Base-by-base conservation (phyloP, 2,888 invertebrate genomes). In the Dendrolimus houi region DNA sequence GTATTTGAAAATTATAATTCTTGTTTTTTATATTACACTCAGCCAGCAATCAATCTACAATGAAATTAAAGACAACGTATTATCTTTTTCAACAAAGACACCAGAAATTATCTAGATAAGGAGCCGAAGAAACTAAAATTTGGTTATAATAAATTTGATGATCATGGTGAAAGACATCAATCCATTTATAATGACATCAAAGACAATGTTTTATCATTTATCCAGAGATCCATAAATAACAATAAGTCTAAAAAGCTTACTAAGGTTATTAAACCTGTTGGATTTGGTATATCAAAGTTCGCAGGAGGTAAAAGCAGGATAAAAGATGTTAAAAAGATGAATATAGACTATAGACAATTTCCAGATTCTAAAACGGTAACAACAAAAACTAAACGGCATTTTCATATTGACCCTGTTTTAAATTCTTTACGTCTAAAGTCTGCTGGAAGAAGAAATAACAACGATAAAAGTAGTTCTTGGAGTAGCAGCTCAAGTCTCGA, bases 381-480 rank as follows among this genome's bases (percentile, higher is more conserved):
- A 29, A 29, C 29, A 29, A 29, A 29, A 29, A 59, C 53, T 0
- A 67, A 57, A 54, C 58, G 60, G 55, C 58, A 61, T 47, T 80
- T 65, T 52, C 71, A 64, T 1, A 70, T 74, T 59, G 84, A 84
- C 56, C 72, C 79, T 0, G 71, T 81, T 1, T 58, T 80, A 17
- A 82, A 82, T 58, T 60, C 64, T 1, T 9, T 75, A 59, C 0
- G 55, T n/a, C n/a, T n/a, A 52, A 0, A 52, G 57, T 1, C 55
- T 55, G 1, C 12, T 47, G 12, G 47, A 47, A 47, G 47, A 47
- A 47, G 47, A 10, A 2, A 47, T 10, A 47, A 47, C 12, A 47
- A 47, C 8, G 47, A 47, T 47, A 47, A 47, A 47, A 12, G 47
- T 29, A 40, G 3, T n/a, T 17, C 9, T 52, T 47, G 3, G 42